These are phyloP conservation scores for Tenthredo scrophulariae DNA, from an alignment of 2,888 invertebrate species.

Conservation along the genomic window DNA sequence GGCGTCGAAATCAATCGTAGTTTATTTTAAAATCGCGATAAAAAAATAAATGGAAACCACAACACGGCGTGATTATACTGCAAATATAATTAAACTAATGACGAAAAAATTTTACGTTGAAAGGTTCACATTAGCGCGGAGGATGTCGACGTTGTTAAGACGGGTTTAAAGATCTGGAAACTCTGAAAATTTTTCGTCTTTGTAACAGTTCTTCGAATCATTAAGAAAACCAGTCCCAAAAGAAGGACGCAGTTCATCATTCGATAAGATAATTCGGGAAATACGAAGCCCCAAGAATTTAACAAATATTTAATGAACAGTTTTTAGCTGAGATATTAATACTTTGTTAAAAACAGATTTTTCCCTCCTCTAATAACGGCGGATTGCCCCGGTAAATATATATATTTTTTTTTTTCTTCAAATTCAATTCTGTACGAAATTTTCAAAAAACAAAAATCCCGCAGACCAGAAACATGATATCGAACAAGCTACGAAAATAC, in stretches of 20 bases:
- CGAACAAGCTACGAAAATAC: neutral
- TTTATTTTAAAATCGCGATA: constrained; percentile 1
- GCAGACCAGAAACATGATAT: neutral
- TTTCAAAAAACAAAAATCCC: neutral
- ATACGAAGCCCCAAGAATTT: neutral
- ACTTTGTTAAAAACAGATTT: too few relatives aligned
- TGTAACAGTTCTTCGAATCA: too few relatives aligned
- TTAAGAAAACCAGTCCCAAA: too few relatives aligned
- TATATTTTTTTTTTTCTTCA: neutral
- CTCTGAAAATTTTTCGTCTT: too few relatives aligned
- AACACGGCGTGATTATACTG: neutral
- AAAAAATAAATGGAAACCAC: neutral
- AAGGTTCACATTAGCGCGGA: neutral
- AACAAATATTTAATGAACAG: neutral
- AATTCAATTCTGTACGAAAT: neutral
- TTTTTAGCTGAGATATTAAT: neutral
- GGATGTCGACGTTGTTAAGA: neutral
- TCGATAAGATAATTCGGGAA: neutral
- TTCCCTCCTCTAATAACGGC: too few relatives aligned
- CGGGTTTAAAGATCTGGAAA: neutral
- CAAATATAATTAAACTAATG: neutral
- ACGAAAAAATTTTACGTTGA: neutral
- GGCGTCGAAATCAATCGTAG: neutral
- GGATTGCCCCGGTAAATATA: neutral
- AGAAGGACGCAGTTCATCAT: too few relatives aligned